Evolutionary conservation across 2,888 invertebrate species (phyloP).

Genomic region (Rotaria macrura): DNA sequence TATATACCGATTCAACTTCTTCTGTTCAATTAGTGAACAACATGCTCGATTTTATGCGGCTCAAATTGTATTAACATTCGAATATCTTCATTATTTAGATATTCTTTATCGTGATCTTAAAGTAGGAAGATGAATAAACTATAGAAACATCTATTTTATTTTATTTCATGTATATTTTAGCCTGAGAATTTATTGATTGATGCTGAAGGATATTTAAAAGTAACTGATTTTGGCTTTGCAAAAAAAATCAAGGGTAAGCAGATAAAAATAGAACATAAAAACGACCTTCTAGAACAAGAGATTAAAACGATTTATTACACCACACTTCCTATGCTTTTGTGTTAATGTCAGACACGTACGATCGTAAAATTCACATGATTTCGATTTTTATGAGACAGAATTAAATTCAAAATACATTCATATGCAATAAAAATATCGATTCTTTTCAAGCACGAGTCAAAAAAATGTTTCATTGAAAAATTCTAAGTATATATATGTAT

Average conservation of each 20-base stretch:
- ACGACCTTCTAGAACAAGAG: background rate
- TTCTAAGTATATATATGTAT: too few species aligned
- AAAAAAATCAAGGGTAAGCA: slow-evolving; percentile 75
- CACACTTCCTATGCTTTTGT: too few species aligned
- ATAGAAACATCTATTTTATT: too few species aligned
- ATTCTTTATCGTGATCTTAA: slow-evolving; percentile 88
- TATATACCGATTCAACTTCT: too few species aligned
- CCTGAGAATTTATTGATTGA: slow-evolving; percentile 18
- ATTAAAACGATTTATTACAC: too few species aligned
- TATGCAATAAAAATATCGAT: too few species aligned
- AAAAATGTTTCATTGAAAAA: background rate
- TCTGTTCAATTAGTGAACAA: slow-evolving; percentile 64
- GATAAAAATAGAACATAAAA: too few species aligned
- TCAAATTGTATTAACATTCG: slow-evolving; percentile 96
- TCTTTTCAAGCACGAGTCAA: too few species aligned
- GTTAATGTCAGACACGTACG: background rate
- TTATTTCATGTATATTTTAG: slow-evolving; percentile 56
- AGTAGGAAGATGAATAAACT: background rate
- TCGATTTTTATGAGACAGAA: background rate
- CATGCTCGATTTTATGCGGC: slow-evolving; percentile 97
- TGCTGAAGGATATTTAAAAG: slow-evolving; percentile 13
- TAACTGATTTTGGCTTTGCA: slow-evolving; percentile 95
- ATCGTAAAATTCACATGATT: background rate
- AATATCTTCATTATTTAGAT: slow-evolving; percentile 96
- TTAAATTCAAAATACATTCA: background rate